Evolutionary conservation across 2,797 vertebrate species (phyloP).

Genomic region (Anguilla obscura): DNA sequence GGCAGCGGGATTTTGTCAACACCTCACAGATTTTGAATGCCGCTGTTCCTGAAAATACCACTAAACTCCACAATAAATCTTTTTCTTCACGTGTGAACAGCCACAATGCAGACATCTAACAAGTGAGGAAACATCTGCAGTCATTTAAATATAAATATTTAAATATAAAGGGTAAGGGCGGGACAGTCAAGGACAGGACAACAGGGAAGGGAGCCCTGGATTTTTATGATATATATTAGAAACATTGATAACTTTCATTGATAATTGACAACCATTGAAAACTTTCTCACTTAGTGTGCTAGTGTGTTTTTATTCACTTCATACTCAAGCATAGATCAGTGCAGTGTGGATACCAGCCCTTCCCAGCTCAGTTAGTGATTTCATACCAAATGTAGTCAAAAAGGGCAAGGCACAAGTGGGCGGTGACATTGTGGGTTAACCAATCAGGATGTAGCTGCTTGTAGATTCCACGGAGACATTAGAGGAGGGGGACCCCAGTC

Average conservation of each 20-base stretch:
- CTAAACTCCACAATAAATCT: constrained; percentile 44
- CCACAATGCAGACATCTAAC: constrained; percentile 43
- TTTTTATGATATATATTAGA: too few relatives aligned
- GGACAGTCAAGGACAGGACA: constrained; percentile 41
- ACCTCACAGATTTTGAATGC: constrained; percentile 32
- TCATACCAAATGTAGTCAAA: background rate
- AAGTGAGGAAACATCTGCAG: constrained; percentile 42
- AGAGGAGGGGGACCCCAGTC: too few relatives aligned
- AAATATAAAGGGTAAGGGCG: constrained; percentile 34
- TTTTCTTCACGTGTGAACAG: constrained; percentile 30
- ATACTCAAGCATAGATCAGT: background rate
- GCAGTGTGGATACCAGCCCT: background rate
- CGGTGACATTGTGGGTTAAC: background rate
- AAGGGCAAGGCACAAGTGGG: background rate
- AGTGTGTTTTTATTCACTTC: too few relatives aligned
- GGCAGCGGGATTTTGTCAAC: constrained; percentile 1
- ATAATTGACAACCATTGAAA: background rate
- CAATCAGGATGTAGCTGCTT: background rate
- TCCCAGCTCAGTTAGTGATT: background rate
- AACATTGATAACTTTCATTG: constrained; percentile 2
- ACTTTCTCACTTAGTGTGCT: background rate
- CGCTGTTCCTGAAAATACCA: constrained; percentile 31
- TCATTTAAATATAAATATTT: constrained; percentile 29
- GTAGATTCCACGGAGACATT: background rate
- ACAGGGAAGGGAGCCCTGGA: background rate